Base-by-base conservation (phyloP, 1,140 invertebrate genomes). In the Dendrolimus punctatus region DNA sequence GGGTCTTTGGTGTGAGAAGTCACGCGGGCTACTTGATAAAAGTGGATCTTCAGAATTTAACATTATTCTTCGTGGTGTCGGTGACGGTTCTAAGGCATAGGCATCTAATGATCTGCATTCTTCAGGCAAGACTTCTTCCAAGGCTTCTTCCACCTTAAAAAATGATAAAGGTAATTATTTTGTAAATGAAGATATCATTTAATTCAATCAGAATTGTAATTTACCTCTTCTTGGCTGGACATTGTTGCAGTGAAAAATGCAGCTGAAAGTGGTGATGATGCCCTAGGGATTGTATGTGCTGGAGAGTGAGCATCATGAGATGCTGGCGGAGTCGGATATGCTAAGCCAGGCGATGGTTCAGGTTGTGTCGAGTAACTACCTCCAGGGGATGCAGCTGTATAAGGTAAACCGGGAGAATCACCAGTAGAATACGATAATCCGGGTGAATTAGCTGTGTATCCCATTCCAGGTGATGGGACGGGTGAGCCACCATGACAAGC, bases 171-270 rank as follows among this genome's bases (percentile, higher is more conserved):
- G 48, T 38, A 9, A 55, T 55, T 37, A 46, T 45, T 45, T 40
- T 60, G 8, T n/a, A 45, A 4, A 8, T 55, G 23, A 8, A 36
- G 9, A 5, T 53, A 39, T 39, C 6, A 45, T 6, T 41, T n/a
- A 48, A 41, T 23, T 6, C 45, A 2, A 43, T 39, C 47, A 23
- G 45, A 53, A 49, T 58, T 7, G 4, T 49, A 39, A 46, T 43
- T 61, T 78, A 86, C 83, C 59, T 94, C 94, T 61, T 94, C 94
- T 9, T 93, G 93, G 49, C 93, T 94, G 1, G 93, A 94, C 89
- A 95, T 95, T 10, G 93, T 93, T n/a, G 92, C 92, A n/a, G 93
- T 94, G 74, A 94, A 95, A 76, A 95, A 95, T 0, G 93, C 93
- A 38, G 93, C 93, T 2, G 93, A 93, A 0, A 95, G 74, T 0